Percentiles rank a stretch among this genome's conserved stretches.
These are phyloP conservation scores for Acronicta leporina DNA, from an alignment of 2,888 invertebrate species.

Conservation along the genomic window DNA sequence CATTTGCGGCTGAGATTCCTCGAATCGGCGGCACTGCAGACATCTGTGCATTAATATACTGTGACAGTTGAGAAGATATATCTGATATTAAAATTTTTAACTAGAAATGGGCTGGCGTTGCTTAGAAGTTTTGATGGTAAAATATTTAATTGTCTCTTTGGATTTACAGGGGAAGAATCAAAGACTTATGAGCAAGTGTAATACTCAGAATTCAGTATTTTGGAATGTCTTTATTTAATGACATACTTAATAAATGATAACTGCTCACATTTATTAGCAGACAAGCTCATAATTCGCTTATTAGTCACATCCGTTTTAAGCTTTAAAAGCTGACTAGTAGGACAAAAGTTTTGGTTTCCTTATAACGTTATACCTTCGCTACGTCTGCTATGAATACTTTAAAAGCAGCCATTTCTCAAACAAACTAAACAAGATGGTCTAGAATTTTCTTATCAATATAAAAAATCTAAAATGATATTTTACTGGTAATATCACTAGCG, in stretches of 20 bases:
- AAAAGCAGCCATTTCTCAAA: conserved; percentile 6
- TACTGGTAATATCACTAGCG: conserved; percentile 10
- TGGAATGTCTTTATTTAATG: too few species aligned
- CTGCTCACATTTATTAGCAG: too few species aligned
- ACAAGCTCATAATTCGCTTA: too few species aligned
- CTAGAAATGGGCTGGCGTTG: conserved; percentile 9
- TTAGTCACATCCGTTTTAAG: too few species aligned
- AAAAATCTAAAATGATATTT: conserved; percentile 39
- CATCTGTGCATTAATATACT: conserved; percentile 60
- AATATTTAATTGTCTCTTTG: conserved; percentile 3
- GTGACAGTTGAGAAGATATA: conserved; percentile 32
- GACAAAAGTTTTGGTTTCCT: too few species aligned
- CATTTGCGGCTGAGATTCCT: conserved; percentile 31
- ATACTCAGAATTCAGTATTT: conserved; percentile 7
- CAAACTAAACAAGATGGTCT: conserved; percentile 12
- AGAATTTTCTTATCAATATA: too few species aligned
- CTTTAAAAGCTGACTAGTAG: too few species aligned
- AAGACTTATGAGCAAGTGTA: neutral
- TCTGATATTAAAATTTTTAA: conserved; percentile 30
- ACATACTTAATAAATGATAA: too few species aligned
- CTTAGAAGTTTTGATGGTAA: conserved; percentile 13
- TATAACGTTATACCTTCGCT: too few species aligned
- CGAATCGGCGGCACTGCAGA: conserved; percentile 41
- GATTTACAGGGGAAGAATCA: neutral
- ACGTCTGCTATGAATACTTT: too few species aligned